Conservation (phyloP, 2,888 invertebrate genomes). For the Tetragnatha montana region DNA sequence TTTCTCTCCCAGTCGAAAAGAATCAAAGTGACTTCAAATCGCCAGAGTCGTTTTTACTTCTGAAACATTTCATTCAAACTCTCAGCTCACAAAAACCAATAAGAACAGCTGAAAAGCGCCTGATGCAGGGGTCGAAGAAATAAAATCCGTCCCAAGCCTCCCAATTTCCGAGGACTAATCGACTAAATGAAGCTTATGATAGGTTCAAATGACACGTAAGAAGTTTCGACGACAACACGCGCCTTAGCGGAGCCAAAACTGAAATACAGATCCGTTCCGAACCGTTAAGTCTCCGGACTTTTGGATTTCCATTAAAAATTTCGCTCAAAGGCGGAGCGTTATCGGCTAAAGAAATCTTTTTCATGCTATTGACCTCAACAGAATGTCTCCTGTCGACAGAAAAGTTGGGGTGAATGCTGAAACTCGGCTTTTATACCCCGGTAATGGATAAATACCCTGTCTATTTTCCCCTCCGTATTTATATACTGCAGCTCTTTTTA, state of each 20-base stretch:
- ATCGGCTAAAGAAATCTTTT: background rate
- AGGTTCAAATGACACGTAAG: slow-evolving; percentile 49
- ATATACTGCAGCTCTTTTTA: background rate
- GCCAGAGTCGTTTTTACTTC: background rate
- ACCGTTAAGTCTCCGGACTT: slow-evolving; percentile 43
- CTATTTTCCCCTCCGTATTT: background rate
- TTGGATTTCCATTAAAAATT: slow-evolving; percentile 48
- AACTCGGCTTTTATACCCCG: background rate
- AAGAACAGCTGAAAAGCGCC: background rate
- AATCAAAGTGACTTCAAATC: background rate
- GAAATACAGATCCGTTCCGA: slow-evolving; percentile 40
- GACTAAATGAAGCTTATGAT: slow-evolving; percentile 41
- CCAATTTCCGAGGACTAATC: slow-evolving; percentile 36
- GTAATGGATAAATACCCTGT: background rate
- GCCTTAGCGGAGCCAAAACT: slow-evolving; percentile 21
- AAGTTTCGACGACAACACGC: slow-evolving; percentile 38
- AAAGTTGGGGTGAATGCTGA: background rate
- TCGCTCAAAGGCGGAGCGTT: background rate
- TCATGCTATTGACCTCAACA: slow-evolving; percentile 3
- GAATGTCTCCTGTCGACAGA: slow-evolving; percentile 1
- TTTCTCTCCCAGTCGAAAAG: no score
- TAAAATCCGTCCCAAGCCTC: slow-evolving; percentile 6
- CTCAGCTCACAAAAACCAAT: background rate
- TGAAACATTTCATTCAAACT: background rate
- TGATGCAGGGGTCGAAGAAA: background rate